Percentiles rank a stretch among this genome's conserved stretches.
These are phyloP conservation scores for Plectrocnemia conspersa DNA, from an alignment of 1,140 invertebrate genomes.

Conservation along the genomic window DNA sequence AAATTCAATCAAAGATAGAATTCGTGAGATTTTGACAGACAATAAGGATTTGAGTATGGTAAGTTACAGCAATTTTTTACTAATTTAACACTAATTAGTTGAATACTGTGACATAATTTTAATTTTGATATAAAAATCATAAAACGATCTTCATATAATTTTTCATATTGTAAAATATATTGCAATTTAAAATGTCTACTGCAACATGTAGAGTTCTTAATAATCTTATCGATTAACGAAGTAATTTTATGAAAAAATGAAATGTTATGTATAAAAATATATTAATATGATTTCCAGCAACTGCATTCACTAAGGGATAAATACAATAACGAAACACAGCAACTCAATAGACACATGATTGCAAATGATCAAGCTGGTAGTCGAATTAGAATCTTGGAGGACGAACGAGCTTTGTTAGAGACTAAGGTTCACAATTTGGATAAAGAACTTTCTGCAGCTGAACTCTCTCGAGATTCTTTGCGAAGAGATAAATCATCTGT, in stretches of 20 bases:
- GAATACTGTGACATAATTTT: no score
- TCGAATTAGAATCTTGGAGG: slow-evolving; percentile 61
- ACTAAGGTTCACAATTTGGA: slow-evolving; percentile 67
- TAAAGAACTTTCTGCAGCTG: slow-evolving; percentile 60
- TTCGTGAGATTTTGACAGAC: slow-evolving; percentile 67
- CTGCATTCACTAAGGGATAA: slow-evolving; percentile 66
- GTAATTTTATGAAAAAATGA: no score
- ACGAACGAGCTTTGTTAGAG: slow-evolving; percentile 63
- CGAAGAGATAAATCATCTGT: slow-evolving; percentile 64
- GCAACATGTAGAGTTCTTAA: no score
- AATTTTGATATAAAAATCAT: no score
- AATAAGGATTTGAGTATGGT: slow-evolving; percentile 68
- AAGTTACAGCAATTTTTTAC: no score
- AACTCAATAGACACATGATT: slow-evolving; percentile 59
- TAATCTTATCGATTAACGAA: no score
- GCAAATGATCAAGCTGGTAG: slow-evolving; percentile 58
- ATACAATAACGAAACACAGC: slow-evolving; percentile 57
- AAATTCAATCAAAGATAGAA: slow-evolving; percentile 68
- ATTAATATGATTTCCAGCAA: slow-evolving; percentile 63
- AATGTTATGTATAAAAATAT: no score
- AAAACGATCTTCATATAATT: no score
- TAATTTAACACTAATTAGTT: no score
- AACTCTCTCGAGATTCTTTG: slow-evolving; percentile 59
- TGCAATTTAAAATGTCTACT: no score
- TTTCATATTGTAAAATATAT: no score